These are phyloP conservation scores for Parapristionchus giblindavisi DNA, from an alignment of 2,888 invertebrate species.

Conservation along the genomic window DNA sequence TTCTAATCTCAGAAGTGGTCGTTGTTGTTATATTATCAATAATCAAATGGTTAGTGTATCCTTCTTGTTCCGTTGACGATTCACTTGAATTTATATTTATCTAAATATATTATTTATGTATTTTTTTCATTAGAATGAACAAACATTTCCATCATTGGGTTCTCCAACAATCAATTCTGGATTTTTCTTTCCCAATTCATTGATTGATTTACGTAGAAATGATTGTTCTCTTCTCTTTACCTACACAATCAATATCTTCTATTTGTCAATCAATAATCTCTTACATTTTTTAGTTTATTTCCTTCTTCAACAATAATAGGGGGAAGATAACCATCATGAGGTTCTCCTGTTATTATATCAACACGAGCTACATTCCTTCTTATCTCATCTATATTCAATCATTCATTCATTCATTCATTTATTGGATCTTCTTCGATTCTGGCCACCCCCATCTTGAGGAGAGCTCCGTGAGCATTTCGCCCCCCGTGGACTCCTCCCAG, in stretches of 20 bases:
- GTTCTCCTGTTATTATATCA: constrained; percentile 34
- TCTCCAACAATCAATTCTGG: constrained; percentile 23
- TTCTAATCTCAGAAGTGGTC: not conserved
- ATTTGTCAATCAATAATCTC: not conserved
- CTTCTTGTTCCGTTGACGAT: no score
- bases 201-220: constrained; percentile 27
- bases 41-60: constrained; percentile 11
- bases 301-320: constrained; percentile 17
- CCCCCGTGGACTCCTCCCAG: not conserved
- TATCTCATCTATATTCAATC: not conserved
- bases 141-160: constrained; percentile 1
- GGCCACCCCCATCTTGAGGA: not conserved
- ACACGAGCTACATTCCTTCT: not conserved
- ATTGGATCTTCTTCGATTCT: not conserved
- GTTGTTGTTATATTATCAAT: constrained; percentile 12
- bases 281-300: constrained; percentile 14
- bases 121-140: not conserved
- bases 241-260: not conserved
- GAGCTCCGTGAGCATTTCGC: not conserved
- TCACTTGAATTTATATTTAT: no score
- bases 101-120: no score
- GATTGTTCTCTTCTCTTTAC: constrained; percentile 30
- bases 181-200: constrained; percentile 14
- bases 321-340: constrained; percentile 16
- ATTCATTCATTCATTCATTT: not conserved